phyloP scores from a whole-genome alignment of 2,888 invertebrate species.

The Nezara viridula region DNA sequence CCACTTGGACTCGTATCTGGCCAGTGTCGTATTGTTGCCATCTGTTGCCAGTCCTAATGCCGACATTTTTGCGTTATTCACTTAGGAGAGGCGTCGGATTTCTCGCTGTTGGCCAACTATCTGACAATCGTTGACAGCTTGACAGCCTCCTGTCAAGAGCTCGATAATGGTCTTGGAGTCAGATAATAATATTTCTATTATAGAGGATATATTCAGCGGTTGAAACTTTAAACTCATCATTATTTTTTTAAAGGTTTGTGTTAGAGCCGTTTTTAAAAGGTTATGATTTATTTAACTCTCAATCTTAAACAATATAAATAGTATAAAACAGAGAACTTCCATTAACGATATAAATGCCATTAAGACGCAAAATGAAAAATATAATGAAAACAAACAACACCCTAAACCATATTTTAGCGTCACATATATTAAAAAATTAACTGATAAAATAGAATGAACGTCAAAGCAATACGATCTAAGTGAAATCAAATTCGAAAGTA shows the following conservation, averaged over 20 bases:
- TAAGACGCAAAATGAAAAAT: too few species aligned
- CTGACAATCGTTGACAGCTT: constrained; percentile 36
- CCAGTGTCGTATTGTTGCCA: constrained; percentile 34
- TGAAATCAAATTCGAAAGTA: too few species aligned
- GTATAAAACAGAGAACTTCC: too few species aligned
- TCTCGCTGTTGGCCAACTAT: constrained; percentile 33
- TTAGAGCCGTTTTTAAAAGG: too few species aligned
- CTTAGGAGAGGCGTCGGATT: constrained; percentile 33
- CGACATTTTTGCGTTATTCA: constrained; percentile 4
- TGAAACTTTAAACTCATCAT: background rate
- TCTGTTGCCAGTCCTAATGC: constrained; percentile 35
- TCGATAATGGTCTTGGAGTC: constrained; percentile 3
- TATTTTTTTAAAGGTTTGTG: background rate
- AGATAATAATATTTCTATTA: constrained; percentile 35
- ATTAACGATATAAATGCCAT: too few species aligned
- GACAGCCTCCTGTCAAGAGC: constrained; percentile 12
- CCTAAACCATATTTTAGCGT: too few species aligned
- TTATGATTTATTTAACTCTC: too few species aligned
- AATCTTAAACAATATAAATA: too few species aligned
- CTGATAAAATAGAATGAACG: too few species aligned
- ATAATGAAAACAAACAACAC: too few species aligned
- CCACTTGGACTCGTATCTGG: constrained; percentile 5
- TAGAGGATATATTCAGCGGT: background rate
- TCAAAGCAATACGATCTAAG: too few species aligned
- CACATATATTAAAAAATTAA: too few species aligned